Conservation (phyloP, 2,113 vertebrate genomes). For the Gymnorhina tibicen region DNA sequence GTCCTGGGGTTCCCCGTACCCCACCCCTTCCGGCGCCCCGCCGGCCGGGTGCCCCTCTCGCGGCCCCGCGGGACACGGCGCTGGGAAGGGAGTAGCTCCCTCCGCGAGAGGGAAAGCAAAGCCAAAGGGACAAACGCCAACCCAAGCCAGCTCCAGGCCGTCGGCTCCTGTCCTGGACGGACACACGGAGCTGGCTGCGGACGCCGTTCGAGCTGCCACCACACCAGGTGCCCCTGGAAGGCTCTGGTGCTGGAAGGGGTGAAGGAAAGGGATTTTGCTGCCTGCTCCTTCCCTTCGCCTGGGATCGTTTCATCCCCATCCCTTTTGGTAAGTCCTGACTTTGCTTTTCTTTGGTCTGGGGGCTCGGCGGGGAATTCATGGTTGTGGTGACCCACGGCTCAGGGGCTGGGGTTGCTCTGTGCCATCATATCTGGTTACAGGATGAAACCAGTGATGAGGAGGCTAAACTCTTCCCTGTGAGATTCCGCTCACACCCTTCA, state of each 20-base stretch:
- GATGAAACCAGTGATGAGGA: neutral
- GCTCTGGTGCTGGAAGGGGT: slow-evolving; percentile 39
- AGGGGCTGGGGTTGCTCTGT: neutral
- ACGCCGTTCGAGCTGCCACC: neutral
- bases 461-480: neutral
- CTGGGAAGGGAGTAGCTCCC: neutral
- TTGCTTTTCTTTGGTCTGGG: neutral
- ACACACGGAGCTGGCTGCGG: slow-evolving; percentile 28
- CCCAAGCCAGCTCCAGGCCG: neutral
- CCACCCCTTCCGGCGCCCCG: neutral
- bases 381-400: neutral
- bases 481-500: neutral
- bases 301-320: neutral
- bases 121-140: slow-evolving; percentile 16
- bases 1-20: neutral
- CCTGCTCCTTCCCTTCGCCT: neutral
- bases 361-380: neutral
- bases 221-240: slow-evolving; percentile 39
- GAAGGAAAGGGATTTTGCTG: neutral
- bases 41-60: neutral
- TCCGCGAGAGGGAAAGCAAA: neutral
- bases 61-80: neutral
- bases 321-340: slow-evolving; percentile 53
- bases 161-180: slow-evolving; percentile 59
- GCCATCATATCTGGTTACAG: neutral